These are phyloP conservation scores for Battus philenor DNA, from an alignment of 1,140 invertebrate species.

Conservation along the genomic window DNA sequence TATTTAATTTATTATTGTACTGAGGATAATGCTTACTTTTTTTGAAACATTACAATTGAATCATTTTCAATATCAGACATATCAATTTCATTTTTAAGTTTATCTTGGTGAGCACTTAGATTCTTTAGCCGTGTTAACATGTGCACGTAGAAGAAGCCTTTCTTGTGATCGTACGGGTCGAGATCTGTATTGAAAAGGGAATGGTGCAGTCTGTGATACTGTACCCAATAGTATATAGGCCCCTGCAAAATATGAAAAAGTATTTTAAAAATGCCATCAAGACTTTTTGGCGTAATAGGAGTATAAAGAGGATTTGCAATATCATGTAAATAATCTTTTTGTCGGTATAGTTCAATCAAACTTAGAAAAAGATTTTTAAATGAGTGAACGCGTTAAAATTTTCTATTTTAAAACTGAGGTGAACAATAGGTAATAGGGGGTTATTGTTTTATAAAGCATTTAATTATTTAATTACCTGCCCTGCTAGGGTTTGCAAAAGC, in stretches of 20 bases:
- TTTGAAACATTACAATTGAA: slow-evolving; percentile 90
- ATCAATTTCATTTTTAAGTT: slow-evolving; percentile 84
- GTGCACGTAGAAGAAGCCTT: slow-evolving; percentile 92
- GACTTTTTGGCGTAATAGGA: too few species aligned
- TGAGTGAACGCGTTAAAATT: too few species aligned
- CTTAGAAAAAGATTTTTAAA: too few species aligned
- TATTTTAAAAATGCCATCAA: too few species aligned
- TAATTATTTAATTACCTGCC: slow-evolving; percentile 80
- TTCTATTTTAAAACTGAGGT: too few species aligned
- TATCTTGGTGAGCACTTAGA: slow-evolving; percentile 83
- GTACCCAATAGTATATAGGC: slow-evolving; percentile 85
- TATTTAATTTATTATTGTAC: too few species aligned
- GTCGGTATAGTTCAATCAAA: too few species aligned
- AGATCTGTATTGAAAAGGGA: slow-evolving; percentile 90
- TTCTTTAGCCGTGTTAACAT: slow-evolving; percentile 81
- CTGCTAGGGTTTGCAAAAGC: slow-evolving; percentile 86
- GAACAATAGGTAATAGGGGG: too few species aligned
- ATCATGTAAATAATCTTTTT: too few species aligned
- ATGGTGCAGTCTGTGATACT: slow-evolving; percentile 93
- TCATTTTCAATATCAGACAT: slow-evolving; percentile 91
- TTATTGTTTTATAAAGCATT: too few species aligned
- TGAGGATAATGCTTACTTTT: slow-evolving; percentile 48
- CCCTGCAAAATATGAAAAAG: slow-evolving; percentile 77
- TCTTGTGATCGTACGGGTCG: slow-evolving; percentile 92
- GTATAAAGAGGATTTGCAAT: too few species aligned